A percentile compares a stretch with the other conserved stretches of the same genome.
These are phyloP conservation scores for Chymomyza fuscimana DNA, from an alignment of 2,888 invertebrate genomes.

Conservation along the genomic window DNA sequence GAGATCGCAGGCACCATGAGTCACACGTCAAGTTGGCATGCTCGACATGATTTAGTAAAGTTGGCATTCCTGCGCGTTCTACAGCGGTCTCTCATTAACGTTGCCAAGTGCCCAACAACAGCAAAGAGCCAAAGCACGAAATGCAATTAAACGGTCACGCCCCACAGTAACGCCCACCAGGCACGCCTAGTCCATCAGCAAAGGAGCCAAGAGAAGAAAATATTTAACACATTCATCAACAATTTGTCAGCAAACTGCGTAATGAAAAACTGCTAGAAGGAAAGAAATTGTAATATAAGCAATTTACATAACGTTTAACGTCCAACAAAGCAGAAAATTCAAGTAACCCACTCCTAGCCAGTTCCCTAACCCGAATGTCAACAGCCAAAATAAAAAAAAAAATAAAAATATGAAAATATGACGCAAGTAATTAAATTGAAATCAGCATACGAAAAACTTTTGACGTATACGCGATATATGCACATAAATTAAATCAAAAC, in stretches of 20 bases:
- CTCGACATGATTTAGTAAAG: slow-evolving; percentile 63
- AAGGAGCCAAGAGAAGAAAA: slow-evolving; percentile 31
- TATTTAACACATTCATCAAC: slow-evolving; percentile 68
- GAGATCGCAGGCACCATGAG: not conserved
- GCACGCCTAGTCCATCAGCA: slow-evolving; percentile 19
- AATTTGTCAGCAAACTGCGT: slow-evolving; percentile 60
- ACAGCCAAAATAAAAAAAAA: slow-evolving; percentile 13
- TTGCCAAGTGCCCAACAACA: slow-evolving; percentile 11
- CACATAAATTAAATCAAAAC: slow-evolving; percentile 24
- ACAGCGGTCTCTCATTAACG: slow-evolving; percentile 47
- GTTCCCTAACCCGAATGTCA: slow-evolving; percentile 32
- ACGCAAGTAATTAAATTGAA: slow-evolving; percentile 64
- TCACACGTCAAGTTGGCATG: slow-evolving; percentile 56
- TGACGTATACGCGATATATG: slow-evolving; percentile 31
- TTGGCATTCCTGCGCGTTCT: slow-evolving; percentile 60
- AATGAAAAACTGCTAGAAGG: slow-evolving; percentile 22
- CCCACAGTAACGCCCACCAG: slow-evolving; percentile 34
- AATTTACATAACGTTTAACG: slow-evolving; percentile 70
- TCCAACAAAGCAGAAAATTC: slow-evolving; percentile 39
- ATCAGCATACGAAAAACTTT: slow-evolving; percentile 48
- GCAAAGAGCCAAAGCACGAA: slow-evolving; percentile 26
- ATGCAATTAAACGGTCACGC: slow-evolving; percentile 45
- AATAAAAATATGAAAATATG: slow-evolving; percentile 19
- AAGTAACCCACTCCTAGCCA: not conserved
- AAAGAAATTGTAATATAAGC: slow-evolving; percentile 19